phyloP scores from a whole-genome alignment of 2,888 invertebrate genomes.

The Phalangium opilio region DNA sequence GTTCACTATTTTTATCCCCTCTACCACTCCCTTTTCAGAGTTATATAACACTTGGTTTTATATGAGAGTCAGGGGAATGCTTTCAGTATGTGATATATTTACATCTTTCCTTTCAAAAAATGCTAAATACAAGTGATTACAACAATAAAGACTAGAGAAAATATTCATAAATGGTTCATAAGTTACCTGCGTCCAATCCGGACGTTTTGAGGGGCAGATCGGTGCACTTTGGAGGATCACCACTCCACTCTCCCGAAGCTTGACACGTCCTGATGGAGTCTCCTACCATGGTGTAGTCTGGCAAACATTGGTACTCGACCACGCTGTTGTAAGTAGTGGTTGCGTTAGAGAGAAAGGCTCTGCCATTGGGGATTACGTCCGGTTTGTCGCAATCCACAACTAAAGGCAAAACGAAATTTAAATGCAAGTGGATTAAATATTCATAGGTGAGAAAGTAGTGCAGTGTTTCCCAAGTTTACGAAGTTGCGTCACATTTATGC shows the following conservation, averaged over 20 bases:
- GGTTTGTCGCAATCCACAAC: slow-evolving; percentile 74
- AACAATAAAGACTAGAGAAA: no score
- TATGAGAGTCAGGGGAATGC: no score
- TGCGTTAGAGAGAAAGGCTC: slow-evolving; percentile 68
- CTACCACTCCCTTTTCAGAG: no score
- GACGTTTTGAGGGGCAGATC: slow-evolving; percentile 6
- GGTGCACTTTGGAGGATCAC: slow-evolving; percentile 16
- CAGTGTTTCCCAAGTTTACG: no score
- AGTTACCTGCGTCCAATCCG: no score
- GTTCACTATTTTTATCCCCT: no score
- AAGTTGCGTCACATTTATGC: slow-evolving; percentile 1
- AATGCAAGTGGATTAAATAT: slow-evolving; percentile 6
- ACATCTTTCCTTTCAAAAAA: no score
- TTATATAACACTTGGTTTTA: no score
- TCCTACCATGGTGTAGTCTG: slow-evolving; percentile 46
- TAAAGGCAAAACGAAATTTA: slow-evolving; percentile 31
- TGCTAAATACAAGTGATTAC: no score
- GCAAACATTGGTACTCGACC: slow-evolving; percentile 76
- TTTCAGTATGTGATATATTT: no score
- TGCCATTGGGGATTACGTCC: slow-evolving; percentile 55
- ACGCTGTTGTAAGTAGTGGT: slow-evolving; percentile 67
- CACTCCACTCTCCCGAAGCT: slow-evolving; percentile 19
- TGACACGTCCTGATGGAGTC: slow-evolving; percentile 17
- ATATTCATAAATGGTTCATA: no score
- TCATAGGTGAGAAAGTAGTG: not conserved